Evolutionary conservation across 2,888 invertebrate genomes (phyloP), one percentile per base, ranked within the genome.

Genomic region (Pterobdella sp.): DNA sequence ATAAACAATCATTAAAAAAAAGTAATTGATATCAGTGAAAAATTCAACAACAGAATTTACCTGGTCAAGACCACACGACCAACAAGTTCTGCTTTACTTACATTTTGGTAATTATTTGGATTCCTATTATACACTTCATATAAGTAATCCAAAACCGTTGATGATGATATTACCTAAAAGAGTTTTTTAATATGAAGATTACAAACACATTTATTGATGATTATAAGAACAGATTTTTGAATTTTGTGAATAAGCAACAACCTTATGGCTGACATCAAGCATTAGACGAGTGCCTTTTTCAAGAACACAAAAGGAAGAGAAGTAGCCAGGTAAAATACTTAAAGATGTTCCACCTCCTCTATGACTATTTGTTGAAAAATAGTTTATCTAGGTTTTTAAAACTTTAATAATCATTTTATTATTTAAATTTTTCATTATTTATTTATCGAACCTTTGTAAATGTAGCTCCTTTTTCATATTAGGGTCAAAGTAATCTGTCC

Each of bases 261-360:
- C 89, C 32, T 92, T 87, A 83, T 93, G 92, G 0, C 91, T 90
- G 0, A 91, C 89, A 83, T 96, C 94, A 18, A 80, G 79, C 73
- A 80, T 79, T 69, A 83, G 74, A 72, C 82, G 68, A 10, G 68
- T 32, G 10, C 63, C 67, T 1, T 32, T 63, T 42, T 75, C 75
- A 35, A 70, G 68, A 65, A 74, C 63, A 1, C 74, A 31, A 18
- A 79, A 77, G 14, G 76, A 75, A 1, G 79, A 77, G 49, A 75
- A 74, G 72, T 76, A 78, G 10, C 79, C 79, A 37, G 78, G 60
- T 3, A 56, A 56, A n/a, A 56, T 22, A 26, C n/a, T 26, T 4
- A 56, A 26, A 26, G 4, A 4, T 26, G 26, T 56, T 22, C 3
- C 3, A 26, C 60, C 60, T n/a, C n/a, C n/a, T n/a, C n/a, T n/a